phyloP scores from a whole-genome alignment of 1,140 invertebrate genomes.

The Panagrolaimus sp. region DNA sequence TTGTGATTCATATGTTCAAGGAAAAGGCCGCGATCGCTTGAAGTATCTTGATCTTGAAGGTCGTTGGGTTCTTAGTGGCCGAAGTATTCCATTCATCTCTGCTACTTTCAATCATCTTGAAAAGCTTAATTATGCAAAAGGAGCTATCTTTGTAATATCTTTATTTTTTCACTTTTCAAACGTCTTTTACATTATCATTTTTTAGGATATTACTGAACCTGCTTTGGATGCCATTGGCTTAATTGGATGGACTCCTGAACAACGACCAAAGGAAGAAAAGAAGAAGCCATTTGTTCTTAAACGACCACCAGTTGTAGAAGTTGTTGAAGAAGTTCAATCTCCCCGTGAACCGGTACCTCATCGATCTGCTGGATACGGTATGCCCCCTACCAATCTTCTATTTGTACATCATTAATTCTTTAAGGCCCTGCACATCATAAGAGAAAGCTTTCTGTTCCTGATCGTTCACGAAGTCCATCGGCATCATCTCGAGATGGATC shows the following conservation, averaged over 20 bases:
- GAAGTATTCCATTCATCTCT: conserved; percentile 13
- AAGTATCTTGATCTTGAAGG: conserved; percentile 25
- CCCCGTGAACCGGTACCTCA: conserved; percentile 14
- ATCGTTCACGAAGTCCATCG: neutral
- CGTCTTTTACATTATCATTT: neutral
- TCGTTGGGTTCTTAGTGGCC: conserved; percentile 14
- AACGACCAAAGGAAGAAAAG: conserved; percentile 11
- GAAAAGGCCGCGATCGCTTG: conserved; percentile 20
- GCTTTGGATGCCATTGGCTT: conserved; percentile 12
- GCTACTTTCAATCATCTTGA: conserved; percentile 21
- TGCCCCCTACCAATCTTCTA: too few relatives aligned
- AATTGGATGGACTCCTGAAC: conserved; percentile 2
- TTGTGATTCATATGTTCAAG: conserved; percentile 15
- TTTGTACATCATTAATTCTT: too few relatives aligned
- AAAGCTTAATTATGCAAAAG: conserved; percentile 20
- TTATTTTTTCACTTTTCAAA: neutral
- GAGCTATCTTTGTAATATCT: conserved; percentile 9
- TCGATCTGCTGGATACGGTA: conserved; percentile 21
- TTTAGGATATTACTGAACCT: conserved; percentile 4
- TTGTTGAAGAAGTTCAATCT: conserved; percentile 11
- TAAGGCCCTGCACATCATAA: conserved; percentile 21
- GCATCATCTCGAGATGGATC: neutral
- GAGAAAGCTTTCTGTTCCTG: conserved; percentile 5
- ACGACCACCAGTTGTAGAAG: neutral
- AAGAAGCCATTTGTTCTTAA: conserved; percentile 9